Evolutionary conservation across 2,113 vertebrate genomes (phyloP), one percentile per base, ranked within the genome.

Genomic region (Etheostoma spectabile): DNA sequence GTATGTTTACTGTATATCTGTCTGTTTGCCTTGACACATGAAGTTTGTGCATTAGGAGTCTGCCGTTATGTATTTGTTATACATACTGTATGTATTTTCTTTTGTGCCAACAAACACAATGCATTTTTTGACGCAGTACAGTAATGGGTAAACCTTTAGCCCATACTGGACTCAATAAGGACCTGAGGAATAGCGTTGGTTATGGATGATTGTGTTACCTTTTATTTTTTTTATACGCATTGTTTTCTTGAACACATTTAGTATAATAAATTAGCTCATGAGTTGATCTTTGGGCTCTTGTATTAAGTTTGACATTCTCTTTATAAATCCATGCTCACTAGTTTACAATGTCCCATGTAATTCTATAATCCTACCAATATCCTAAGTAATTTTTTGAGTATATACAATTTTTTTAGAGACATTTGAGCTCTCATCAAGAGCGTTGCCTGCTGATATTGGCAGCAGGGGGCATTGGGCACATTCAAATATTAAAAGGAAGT

Each of bases 241-340:
- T 57, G 19, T 84, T 71, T 80, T 74, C 42, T 80, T 78, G 80
- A 56, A 75, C 71, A 84, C 15, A 42, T 80, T 53, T 85, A 87
- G 77, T 89, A 72, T 92, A 91, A 91, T 90, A 90, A 92, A 93
- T 89, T 87, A 77, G 82, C 73, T 83, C 18, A 71, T 70, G 68
- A 79, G 75, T 83, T 82, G 42, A 72, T 69, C 51, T 80, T 79
- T 83, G 68, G 48, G 67, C 68, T 85, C 33, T 70, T 67, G 18
- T 51, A 68, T 74, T 35, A 18, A 79, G n/a, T 77, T 30, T 79
- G 16, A 51, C 11, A 15, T 56, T 67, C 6, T 67, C 0, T 30
- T 60, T 61, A 62, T 60, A 30, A 51, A 53, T 59, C 5, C 14
- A 15, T 27, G 22, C 12, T 57, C 14, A 60, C n/a, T 74, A 27